phyloP scores from a whole-genome alignment of 2,888 invertebrate species.

The Xestia rhomboidea region DNA sequence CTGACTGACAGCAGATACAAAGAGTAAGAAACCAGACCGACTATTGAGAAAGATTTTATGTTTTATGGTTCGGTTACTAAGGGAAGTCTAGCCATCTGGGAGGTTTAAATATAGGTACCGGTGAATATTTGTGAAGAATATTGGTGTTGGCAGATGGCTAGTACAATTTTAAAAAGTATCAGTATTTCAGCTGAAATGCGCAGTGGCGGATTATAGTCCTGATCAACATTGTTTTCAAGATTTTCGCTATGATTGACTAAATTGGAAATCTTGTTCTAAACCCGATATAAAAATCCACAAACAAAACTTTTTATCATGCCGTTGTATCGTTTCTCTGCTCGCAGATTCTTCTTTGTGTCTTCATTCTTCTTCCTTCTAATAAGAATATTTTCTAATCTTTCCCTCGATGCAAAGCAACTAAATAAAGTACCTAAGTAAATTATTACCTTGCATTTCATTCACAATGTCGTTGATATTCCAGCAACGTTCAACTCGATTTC shows the following conservation, averaged over 20 bases:
- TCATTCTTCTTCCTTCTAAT: not conserved
- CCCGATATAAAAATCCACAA: not conserved
- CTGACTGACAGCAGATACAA: conserved; percentile 33
- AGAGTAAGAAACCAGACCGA: conserved; percentile 17
- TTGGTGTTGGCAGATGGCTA: conserved; percentile 22
- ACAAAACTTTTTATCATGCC: not conserved
- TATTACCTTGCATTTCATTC: conserved; percentile 20
- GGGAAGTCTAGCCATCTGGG: conserved; percentile 43
- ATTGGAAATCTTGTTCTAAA: not conserved
- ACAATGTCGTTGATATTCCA: conserved; percentile 39
- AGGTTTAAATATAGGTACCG: conserved; percentile 31
- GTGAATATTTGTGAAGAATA: conserved; percentile 11
- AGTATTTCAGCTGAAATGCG: not conserved
- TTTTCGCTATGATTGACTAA: not conserved
- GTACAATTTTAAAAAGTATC: not conserved
- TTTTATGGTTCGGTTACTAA: conserved; percentile 33
- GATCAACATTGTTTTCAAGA: not conserved
- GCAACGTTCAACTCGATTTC: conserved; percentile 58
- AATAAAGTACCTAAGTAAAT: too few relatives aligned
- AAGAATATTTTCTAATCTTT: not conserved
- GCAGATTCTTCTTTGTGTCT: not conserved
- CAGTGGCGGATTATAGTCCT: not conserved
- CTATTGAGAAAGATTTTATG: conserved; percentile 16
- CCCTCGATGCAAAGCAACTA: not conserved
- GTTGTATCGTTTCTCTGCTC: not conserved